A percentile compares a stretch with the other conserved stretches of the same genome.
phyloP scores from a whole-genome alignment of 2,113 vertebrate species.

The Lepisosteus oculatus region DNA sequence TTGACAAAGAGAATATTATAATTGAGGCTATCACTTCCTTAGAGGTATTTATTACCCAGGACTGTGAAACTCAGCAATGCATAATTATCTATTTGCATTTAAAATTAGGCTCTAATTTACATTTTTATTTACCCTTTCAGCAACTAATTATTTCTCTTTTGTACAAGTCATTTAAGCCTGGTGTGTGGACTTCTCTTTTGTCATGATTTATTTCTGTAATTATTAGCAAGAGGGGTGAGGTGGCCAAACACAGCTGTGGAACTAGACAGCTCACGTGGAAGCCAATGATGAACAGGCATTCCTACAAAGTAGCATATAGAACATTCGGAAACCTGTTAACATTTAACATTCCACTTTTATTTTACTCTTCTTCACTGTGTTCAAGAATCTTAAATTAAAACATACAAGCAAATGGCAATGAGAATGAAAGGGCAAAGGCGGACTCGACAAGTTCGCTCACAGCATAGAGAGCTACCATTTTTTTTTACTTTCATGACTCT shows the following conservation, averaged over 20 bases:
- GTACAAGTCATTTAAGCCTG: conserved; percentile 39
- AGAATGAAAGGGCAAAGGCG: too few species aligned
- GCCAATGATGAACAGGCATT: too few species aligned
- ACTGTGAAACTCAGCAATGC: conserved; percentile 44
- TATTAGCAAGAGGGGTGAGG: conserved; percentile 7
- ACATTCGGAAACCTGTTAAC: too few species aligned
- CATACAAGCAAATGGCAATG: too few species aligned
- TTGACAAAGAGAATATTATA: conserved; percentile 40
- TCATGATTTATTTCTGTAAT: conserved; percentile 26
- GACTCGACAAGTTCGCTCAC: too few species aligned
- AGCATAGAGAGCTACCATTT: too few species aligned
- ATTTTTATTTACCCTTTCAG: conserved; percentile 55
- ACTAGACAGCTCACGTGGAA: neutral
- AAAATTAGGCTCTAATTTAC: conserved; percentile 60
- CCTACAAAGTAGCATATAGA: too few species aligned
- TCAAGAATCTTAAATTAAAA: too few species aligned
- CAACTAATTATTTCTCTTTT: conserved; percentile 58
- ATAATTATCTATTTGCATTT: conserved; percentile 67
- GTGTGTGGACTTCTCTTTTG: conserved; percentile 29
- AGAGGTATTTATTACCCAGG: conserved; percentile 35
- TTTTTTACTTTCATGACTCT: too few species aligned
- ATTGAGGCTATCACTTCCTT: conserved; percentile 55
- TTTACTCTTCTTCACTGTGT: too few species aligned
- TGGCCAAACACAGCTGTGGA: neutral
- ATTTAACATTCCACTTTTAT: too few species aligned